Evolutionary conservation across 1,140 invertebrate genomes (phyloP), one percentile per base, ranked within the genome.

Genomic region (Drosophila ambigua): DNA sequence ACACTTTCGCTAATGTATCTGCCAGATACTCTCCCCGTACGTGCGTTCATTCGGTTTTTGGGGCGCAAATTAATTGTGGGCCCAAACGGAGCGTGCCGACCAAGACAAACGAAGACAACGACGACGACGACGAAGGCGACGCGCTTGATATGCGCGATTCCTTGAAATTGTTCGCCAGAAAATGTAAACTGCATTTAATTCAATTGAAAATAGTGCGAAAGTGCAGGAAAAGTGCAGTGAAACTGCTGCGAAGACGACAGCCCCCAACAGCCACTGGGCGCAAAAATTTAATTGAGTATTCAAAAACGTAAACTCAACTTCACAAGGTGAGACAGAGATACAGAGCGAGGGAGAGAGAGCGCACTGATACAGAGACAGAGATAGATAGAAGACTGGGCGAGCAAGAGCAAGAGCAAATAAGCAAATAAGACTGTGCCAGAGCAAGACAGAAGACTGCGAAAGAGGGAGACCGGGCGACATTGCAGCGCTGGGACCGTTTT

Each of bases 111-210:
- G 89, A 90, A 79, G 82, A 78, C 78, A 89, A 87, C 82, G 82
- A 78, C 78, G 90, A 90, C 85, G 90, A 80, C 61, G 72, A 66
- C 77, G 89, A 91, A 82, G 82, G 75, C 82, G 90, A 90, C 85
- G 90, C 90, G 90, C 90, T 91, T 91, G 90, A 91, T 91, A 91
- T 91, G 90, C 90, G 87, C 90, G 81, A 91, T 91, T 91, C 90
- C 90, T 91, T 91, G 90, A 91, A 91, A 91, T 91, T 91, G 85
- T 84, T 91, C 90, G 82, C 88, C 81, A 85, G 88, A 90, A 90
- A 83, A 79, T 88, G 79, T 68, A 73, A 71, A 72, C 68, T 61
- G 75, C 79, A 77, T 88, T 88, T 88, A 88, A 88, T 88, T 88
- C 83, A 88, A 88, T 88, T 88, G 83, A 88, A 88, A 88, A 88